Percentiles rank a stretch among this genome's conserved stretches.
phyloP scores from a whole-genome alignment of 1,140 invertebrate species.

The Diachasmimorpha longicaudata region DNA sequence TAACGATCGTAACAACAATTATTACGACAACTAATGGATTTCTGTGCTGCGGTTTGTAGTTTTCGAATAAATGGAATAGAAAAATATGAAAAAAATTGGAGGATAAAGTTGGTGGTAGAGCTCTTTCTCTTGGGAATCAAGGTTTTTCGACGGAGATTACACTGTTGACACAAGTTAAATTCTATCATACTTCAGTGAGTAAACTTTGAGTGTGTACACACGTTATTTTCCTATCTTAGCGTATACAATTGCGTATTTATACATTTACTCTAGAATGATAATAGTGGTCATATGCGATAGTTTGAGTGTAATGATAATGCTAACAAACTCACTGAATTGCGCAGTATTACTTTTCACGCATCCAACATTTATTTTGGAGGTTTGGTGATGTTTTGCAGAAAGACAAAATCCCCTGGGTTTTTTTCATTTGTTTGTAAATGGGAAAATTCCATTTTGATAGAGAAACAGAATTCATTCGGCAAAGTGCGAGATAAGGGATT shows the following conservation, averaged over 20 bases:
- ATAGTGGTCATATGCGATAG: background rate
- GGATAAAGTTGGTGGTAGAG: too few species aligned
- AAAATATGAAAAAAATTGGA: background rate
- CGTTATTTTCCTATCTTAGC: conserved; percentile 16
- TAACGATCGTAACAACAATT: background rate
- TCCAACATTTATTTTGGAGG: background rate
- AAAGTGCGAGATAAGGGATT: too few species aligned
- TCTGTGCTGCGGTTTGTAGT: background rate
- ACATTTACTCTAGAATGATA: background rate
- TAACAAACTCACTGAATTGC: background rate
- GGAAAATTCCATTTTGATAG: background rate
- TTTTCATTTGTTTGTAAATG: background rate
- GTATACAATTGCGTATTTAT: conserved; percentile 15
- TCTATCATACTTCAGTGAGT: background rate
- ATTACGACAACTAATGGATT: background rate
- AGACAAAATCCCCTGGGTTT: too few species aligned
- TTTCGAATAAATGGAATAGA: background rate
- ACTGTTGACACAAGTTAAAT: background rate
- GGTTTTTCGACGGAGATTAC: background rate
- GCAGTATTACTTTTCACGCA: background rate
- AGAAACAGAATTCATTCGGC: background rate
- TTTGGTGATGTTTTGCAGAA: too few species aligned
- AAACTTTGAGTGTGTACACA: background rate
- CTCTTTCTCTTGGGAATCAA: background rate
- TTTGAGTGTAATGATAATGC: background rate